Conservation (phyloP, 2,113 vertebrate species). For the Malurus cyaneus region DNA sequence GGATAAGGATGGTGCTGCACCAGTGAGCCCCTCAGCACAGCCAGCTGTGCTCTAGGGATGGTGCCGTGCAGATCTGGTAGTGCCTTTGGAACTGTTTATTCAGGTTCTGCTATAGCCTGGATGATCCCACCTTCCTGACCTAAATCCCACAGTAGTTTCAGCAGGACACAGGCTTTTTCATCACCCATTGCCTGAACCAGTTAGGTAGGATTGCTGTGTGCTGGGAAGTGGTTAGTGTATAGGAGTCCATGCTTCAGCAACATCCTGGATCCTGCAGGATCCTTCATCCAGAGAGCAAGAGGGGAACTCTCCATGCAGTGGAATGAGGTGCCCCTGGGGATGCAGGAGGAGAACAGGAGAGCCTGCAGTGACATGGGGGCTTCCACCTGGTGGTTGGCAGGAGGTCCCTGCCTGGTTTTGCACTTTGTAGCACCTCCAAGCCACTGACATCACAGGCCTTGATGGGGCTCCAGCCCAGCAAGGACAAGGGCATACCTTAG, state of each 20-base stretch:
- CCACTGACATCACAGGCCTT: neutral
- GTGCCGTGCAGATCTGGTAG: neutral
- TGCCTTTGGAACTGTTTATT: neutral
- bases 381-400: neutral
- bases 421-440: neutral
- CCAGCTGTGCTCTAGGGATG: neutral
- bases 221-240: neutral
- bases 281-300: neutral
- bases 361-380: neutral
- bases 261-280: neutral
- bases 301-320: neutral
- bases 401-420: neutral
- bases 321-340: neutral
- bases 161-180: neutral
- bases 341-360: neutral
- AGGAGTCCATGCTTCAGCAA: accelerated
- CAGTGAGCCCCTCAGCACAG: neutral
- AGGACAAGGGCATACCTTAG: neutral
- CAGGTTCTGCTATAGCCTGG: neutral
- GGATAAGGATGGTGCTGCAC: neutral
- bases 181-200: neutral
- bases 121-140: neutral
- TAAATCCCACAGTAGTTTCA: neutral
- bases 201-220: neutral
- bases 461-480: neutral